A percentile compares a stretch with the other conserved stretches of the same genome.
phyloP scores from a whole-genome alignment of 2,113 vertebrate species.

The Tachuris rubrigastra region DNA sequence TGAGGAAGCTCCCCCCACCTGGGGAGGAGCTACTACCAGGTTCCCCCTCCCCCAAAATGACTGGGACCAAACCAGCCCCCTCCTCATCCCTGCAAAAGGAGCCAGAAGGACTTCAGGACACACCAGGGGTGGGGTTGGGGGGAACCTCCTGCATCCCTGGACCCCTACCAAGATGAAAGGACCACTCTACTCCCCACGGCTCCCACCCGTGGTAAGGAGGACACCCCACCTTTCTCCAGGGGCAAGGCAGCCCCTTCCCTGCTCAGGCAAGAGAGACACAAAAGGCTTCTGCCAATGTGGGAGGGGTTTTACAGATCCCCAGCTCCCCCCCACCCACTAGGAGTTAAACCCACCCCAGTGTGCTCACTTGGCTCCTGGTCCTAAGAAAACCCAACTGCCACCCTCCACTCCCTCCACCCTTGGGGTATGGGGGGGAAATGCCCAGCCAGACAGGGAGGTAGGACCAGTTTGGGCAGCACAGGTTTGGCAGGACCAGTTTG shows the following conservation, averaged over 20 bases:
- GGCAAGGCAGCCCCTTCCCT: background rate
- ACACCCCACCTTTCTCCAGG: background rate
- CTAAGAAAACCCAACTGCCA: background rate
- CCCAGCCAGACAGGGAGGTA: background rate
- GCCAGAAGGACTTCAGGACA: background rate
- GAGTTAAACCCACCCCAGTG: accelerated
- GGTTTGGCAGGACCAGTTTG: background rate
- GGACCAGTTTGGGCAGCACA: background rate
- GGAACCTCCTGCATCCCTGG: background rate
- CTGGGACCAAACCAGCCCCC: background rate
- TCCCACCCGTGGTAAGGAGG: background rate
- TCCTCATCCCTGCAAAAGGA: background rate
- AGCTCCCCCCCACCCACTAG: background rate
- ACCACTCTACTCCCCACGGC: background rate
- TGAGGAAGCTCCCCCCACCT: background rate
- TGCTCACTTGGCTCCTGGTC: background rate
- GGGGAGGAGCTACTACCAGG: no score
- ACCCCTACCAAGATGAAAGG: accelerated
- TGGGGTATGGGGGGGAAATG: background rate
- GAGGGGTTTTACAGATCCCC: background rate
- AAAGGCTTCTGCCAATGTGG: background rate
- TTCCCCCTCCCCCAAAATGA: no score
- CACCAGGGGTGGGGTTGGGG: accelerated
- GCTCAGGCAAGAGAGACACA: no score
- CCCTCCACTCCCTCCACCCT: background rate